Percentiles rank a stretch among this genome's conserved stretches.
Evolutionary conservation across 2,113 vertebrate species (phyloP).

Genomic region (Thalassarche chlororhynchos): DNA sequence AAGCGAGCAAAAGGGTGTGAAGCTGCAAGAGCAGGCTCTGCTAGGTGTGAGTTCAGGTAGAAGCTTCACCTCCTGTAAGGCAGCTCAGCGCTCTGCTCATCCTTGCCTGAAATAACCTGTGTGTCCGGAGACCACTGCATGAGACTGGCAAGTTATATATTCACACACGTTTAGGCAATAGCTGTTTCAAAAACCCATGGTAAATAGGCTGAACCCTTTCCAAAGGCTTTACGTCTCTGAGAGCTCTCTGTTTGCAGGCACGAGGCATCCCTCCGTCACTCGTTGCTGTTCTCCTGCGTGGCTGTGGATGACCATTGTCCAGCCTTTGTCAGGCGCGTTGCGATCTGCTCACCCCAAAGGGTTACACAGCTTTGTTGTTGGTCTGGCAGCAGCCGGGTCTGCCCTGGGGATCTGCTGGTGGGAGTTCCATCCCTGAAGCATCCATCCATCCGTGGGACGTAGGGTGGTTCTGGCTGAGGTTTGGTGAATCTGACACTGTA

Average conservation of each 20-base stretch:
- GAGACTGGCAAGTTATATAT: not conserved
- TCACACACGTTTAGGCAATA: not conserved
- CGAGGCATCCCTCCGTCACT: not conserved
- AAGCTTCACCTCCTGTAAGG: not conserved
- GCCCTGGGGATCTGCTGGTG: not conserved
- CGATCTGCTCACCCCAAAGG: not conserved
- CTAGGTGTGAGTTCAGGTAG: not conserved
- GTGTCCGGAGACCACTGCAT: not conserved
- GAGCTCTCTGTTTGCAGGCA: not conserved
- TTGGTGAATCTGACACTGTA: not conserved
- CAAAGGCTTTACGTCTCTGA: not conserved
- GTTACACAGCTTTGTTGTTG: not conserved
- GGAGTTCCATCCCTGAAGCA: not conserved
- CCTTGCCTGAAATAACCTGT: not conserved
- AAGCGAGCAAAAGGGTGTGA: not conserved
- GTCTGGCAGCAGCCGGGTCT: not conserved
- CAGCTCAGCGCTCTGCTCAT: not conserved
- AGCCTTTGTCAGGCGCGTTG: not conserved
- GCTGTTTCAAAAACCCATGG: not conserved
- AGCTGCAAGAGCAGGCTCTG: not conserved
- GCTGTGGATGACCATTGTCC: not conserved
- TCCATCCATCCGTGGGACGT: fast-evolving
- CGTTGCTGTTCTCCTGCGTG: fast-evolving
- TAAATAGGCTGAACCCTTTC: not conserved
- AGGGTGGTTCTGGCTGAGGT: not conserved